phyloP scores from a whole-genome alignment of 2,888 invertebrate genomes.

The Pollenia griseotomentosa region DNA sequence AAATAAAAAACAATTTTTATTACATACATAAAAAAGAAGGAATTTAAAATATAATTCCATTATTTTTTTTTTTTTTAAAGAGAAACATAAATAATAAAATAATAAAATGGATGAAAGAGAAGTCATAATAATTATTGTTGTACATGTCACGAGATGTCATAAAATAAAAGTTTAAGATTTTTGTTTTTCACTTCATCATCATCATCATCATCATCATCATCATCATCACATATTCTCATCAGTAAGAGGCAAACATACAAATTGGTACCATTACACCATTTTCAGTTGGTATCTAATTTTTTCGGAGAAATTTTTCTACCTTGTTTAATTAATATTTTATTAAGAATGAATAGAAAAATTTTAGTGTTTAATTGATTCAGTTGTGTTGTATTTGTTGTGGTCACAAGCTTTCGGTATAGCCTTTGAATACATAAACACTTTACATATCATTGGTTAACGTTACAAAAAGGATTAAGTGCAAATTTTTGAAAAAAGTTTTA shows the following conservation, averaged over 20 bases:
- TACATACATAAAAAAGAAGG: neutral
- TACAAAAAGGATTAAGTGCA: too few relatives aligned
- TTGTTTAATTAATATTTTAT: constrained; percentile 7
- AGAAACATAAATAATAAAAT: neutral
- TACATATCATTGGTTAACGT: neutral
- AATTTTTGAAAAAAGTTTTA: too few relatives aligned
- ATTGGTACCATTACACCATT: constrained; percentile 19
- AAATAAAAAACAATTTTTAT: neutral
- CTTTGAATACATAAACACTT: neutral
- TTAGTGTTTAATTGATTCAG: constrained; percentile 39
- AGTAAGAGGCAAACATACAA: constrained; percentile 25
- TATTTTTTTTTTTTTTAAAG: constrained; percentile 1
- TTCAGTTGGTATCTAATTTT: constrained; percentile 1
- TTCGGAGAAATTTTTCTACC: neutral
- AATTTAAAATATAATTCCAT: constrained; percentile 30
- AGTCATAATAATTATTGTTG: constrained; percentile 59
- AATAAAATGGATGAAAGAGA: constrained; percentile 20
- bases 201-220: neutral
- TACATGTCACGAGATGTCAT: constrained; percentile 68
- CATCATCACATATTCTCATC: constrained; percentile 6
- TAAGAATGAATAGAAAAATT: constrained; percentile 1
- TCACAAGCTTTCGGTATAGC: neutral
- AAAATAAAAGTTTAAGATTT: constrained; percentile 63
- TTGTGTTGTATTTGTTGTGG: constrained; percentile 37
- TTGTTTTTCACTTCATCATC: constrained; percentile 44